phyloP scores from a whole-genome alignment of 2,113 vertebrate genomes.

The Pelecanoides urinatrix region DNA sequence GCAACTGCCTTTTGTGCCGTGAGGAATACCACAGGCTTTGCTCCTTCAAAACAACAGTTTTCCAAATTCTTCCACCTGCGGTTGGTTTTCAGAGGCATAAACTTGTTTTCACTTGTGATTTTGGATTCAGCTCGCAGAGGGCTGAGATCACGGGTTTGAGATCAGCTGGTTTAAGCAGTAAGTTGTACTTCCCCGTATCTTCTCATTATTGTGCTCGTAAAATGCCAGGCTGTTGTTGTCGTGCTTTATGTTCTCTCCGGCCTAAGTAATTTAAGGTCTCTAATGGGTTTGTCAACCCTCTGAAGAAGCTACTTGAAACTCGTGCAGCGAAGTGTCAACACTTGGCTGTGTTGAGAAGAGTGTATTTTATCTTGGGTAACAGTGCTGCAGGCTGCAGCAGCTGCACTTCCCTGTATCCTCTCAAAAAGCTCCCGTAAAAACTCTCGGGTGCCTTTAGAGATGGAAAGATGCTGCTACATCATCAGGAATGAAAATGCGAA shows the following conservation, averaged over 20 bases:
- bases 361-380: fast-evolving
- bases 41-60: background rate
- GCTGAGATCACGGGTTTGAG: background rate
- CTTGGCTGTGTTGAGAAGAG: background rate
- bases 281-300: background rate
- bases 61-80: background rate
- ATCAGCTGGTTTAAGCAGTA: background rate
- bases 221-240: fast-evolving
- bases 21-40: background rate
- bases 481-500: fast-evolving
- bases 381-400: background rate
- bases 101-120: background rate
- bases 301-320: background rate
- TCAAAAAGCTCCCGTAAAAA: background rate
- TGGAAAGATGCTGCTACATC: background rate
- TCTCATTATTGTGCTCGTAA: background rate
- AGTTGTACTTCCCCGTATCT: background rate
- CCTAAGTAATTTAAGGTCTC: background rate
- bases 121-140: background rate
- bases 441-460: fast-evolving
- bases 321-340: background rate
- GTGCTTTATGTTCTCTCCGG: background rate
- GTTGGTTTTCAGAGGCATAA: background rate
- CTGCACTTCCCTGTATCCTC: fast-evolving
- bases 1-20: background rate